Conservation (phyloP, 2,888 invertebrate genomes). For the Plutella xylostella region DNA sequence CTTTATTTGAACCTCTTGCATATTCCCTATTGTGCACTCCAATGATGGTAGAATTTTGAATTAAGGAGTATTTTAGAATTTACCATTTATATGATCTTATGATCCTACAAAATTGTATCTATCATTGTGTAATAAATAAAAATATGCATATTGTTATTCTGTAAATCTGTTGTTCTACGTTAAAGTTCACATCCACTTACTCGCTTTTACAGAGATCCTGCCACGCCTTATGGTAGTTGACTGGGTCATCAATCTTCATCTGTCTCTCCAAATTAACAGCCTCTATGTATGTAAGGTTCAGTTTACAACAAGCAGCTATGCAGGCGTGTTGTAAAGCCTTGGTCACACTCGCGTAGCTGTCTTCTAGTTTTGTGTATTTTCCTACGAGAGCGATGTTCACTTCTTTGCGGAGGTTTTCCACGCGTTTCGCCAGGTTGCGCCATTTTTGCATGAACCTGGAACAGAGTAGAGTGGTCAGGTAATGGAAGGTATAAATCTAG, state of each 20-base stretch:
- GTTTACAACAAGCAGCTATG: constrained; percentile 83
- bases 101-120: constrained; percentile 4
- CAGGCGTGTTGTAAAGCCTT: constrained; percentile 96
- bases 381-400: constrained; percentile 94
- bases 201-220: constrained; percentile 87
- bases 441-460: constrained; percentile 85
- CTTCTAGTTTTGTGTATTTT: constrained; percentile 95
- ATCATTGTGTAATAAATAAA: too few species aligned
- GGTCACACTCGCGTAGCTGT: constrained; percentile 96
- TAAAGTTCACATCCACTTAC: too few species aligned
- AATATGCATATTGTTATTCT: too few species aligned
- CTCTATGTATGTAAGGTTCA: constrained; percentile 91
- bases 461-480: too few species aligned
- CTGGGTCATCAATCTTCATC: constrained; percentile 80
- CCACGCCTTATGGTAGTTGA: constrained; percentile 94
- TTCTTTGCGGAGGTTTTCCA: constrained; percentile 85
- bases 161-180: too few species aligned
- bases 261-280: constrained; percentile 87
- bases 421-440: constrained; percentile 88
- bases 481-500: too few species aligned
- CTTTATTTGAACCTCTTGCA: too few species aligned
- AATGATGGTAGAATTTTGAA: too few species aligned
- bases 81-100: too few species aligned
- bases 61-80: too few species aligned
- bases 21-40: too few species aligned